Evolutionary conservation across 1,140 invertebrate genomes (phyloP).

Genomic region (Pseudobourletiella spinata): DNA sequence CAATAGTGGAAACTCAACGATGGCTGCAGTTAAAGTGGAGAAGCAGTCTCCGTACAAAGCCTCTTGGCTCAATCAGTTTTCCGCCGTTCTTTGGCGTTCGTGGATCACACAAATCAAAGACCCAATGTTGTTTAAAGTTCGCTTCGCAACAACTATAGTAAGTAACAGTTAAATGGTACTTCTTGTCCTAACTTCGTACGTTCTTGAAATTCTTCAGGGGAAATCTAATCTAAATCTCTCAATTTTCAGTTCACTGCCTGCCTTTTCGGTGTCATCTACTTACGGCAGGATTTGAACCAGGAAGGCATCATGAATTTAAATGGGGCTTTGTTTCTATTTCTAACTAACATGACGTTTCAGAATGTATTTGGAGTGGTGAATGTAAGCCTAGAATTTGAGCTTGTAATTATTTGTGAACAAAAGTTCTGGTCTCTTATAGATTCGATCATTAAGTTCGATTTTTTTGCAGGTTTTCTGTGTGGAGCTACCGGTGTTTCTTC

Average conservation of each 20-base stretch:
- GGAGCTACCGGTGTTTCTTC: slow-evolving; percentile 81
- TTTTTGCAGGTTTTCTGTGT: slow-evolving; percentile 91
- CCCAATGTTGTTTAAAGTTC: slow-evolving; percentile 77
- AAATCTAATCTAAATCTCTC: neutral
- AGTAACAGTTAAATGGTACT: slow-evolving; percentile 35
- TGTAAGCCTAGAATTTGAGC: too few species aligned
- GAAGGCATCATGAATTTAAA: slow-evolving; percentile 93
- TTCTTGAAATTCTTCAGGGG: neutral
- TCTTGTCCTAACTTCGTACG: neutral
- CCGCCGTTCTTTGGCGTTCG: slow-evolving; percentile 79
- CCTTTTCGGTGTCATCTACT: slow-evolving; percentile 80
- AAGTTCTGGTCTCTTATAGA: too few species aligned
- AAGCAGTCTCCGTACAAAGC: slow-evolving; percentile 60
- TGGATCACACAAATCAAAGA: slow-evolving; percentile 81
- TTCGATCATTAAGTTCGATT: too few species aligned
- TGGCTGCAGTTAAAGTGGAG: neutral
- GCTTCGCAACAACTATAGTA: slow-evolving; percentile 79
- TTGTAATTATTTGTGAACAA: too few species aligned
- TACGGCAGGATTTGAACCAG: slow-evolving; percentile 69
- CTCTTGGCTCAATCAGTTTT: slow-evolving; percentile 77
- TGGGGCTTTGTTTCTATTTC: slow-evolving; percentile 81
- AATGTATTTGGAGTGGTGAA: slow-evolving; percentile 84
- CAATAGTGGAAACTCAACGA: neutral
- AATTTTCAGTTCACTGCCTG: slow-evolving; percentile 58
- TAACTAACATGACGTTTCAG: slow-evolving; percentile 88